A percentile compares a stretch with the other conserved stretches of the same genome.
phyloP scores from a whole-genome alignment of 2,797 vertebrate genomes.

The Enteromius fasciolatus region DNA sequence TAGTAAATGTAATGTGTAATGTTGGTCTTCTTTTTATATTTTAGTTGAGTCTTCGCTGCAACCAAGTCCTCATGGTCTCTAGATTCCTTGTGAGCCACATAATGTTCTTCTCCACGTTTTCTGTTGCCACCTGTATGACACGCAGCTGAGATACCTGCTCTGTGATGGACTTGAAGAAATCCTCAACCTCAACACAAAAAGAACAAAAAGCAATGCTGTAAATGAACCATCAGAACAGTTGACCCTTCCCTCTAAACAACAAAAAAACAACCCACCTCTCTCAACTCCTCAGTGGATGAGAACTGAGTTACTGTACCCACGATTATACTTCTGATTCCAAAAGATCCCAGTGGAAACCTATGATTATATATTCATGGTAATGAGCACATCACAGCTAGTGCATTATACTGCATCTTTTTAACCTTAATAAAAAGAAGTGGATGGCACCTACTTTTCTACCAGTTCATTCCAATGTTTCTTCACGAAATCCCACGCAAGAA shows the following conservation, averaged over 20 bases:
- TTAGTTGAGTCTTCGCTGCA: conserved; percentile 64
- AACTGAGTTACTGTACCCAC: conserved; percentile 76
- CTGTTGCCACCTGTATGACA: conserved; percentile 72
- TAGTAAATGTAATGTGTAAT: not conserved
- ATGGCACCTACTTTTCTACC: conserved; percentile 76
- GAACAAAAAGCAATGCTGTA: not conserved
- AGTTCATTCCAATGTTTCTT: conserved; percentile 79
- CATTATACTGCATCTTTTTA: not conserved
- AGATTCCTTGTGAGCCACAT: conserved; percentile 79
- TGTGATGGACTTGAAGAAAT: conserved; percentile 80
- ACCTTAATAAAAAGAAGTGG: not conserved
- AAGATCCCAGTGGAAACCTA: conserved; percentile 81
- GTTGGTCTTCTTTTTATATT: not conserved
- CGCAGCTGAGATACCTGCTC: conserved; percentile 76
- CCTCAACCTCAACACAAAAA: conserved; percentile 72
- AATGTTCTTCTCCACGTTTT: conserved; percentile 79
- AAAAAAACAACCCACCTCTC: conserved; percentile 67
- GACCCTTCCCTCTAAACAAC: conserved; percentile 1
- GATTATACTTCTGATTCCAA: conserved; percentile 73
- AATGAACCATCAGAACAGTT: not conserved
- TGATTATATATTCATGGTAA: not conserved
- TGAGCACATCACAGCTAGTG: not conserved
- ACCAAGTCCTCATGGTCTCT: conserved; percentile 71
- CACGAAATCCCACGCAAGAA: conserved; percentile 81
- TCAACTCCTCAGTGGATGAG: conserved; percentile 77